Evolutionary conservation across 2,113 vertebrate species (phyloP).

Genomic region (Machaerirhynchus nigripectus): DNA sequence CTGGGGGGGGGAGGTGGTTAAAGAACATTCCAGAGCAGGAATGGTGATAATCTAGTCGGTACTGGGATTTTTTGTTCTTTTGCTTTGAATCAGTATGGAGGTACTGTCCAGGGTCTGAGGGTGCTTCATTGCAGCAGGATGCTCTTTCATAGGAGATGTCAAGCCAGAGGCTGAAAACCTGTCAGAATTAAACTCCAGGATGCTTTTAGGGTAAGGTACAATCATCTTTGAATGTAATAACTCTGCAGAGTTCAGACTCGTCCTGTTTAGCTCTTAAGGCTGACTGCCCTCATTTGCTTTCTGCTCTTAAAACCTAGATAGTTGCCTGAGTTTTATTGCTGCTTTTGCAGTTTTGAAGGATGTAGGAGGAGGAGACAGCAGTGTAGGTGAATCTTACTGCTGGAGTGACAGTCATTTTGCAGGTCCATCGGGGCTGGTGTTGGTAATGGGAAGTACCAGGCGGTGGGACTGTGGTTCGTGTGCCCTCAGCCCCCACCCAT

Average conservation of each 20-base stretch:
- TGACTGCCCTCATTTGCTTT: background rate
- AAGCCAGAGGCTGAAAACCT: background rate
- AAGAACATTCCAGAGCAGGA: background rate
- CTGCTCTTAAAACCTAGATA: background rate
- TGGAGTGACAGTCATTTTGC: background rate
- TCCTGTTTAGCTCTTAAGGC: background rate
- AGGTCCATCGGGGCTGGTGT: background rate
- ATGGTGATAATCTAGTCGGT: background rate
- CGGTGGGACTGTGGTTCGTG: rapidly evolving
- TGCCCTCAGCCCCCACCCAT: background rate
- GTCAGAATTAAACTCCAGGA: background rate
- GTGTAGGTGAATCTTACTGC: background rate
- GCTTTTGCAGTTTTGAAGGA: background rate
- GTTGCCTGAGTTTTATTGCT: background rate
- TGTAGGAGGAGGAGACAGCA: background rate
- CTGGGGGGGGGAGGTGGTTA: background rate
- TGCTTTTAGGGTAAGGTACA: background rate
- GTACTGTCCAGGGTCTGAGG: background rate
- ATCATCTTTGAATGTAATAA: background rate
- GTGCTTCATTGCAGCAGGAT: background rate
- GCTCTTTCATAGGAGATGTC: background rate
- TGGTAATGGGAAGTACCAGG: background rate
- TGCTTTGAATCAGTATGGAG: background rate
- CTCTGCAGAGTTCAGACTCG: background rate
- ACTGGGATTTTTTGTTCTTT: background rate